A percentile compares a stretch with the other conserved stretches of the same genome.
Evolutionary conservation across 2,888 invertebrate species (phyloP).

Genomic region (Abscondita cerata): DNA sequence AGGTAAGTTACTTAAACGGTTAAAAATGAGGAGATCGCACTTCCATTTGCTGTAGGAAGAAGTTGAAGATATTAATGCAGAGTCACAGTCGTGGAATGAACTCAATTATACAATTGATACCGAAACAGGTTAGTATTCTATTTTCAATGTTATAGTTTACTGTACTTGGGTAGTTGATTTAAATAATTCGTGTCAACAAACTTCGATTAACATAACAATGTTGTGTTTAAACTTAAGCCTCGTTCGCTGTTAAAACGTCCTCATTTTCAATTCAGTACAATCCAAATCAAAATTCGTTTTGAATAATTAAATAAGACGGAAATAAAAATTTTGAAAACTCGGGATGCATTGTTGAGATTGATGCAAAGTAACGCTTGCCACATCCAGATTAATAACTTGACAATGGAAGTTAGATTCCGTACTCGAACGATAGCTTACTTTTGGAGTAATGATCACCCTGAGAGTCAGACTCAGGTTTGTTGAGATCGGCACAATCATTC

Average conservation of each 20-base stretch:
- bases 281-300: no score
- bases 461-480: conserved; percentile 52
- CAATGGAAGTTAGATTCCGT: conserved; percentile 54
- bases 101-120: conserved; percentile 84
- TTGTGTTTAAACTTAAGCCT: background rate
- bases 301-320: no score
- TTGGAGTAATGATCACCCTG: conserved; percentile 58
- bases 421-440: conserved; percentile 53
- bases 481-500: conserved; percentile 57
- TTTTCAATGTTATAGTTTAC: conserved; percentile 18
- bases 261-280: no score
- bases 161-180: no score
- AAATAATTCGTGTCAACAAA: background rate
- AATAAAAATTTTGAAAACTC: no score
- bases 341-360: conserved; percentile 51
- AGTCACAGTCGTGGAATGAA: conserved; percentile 80
- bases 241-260: no score
- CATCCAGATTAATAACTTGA: conserved; percentile 56
- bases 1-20: conserved; percentile 49
- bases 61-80: conserved; percentile 45
- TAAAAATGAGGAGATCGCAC: no score
- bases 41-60: conserved; percentile 44
- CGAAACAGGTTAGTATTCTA: conserved; percentile 73
- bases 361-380: conserved; percentile 48
- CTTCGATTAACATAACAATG: background rate